Evolutionary conservation across 2,113 vertebrate genomes (phyloP), one percentile per base, ranked within the genome.

Genomic region (Stictonetta naevosa): DNA sequence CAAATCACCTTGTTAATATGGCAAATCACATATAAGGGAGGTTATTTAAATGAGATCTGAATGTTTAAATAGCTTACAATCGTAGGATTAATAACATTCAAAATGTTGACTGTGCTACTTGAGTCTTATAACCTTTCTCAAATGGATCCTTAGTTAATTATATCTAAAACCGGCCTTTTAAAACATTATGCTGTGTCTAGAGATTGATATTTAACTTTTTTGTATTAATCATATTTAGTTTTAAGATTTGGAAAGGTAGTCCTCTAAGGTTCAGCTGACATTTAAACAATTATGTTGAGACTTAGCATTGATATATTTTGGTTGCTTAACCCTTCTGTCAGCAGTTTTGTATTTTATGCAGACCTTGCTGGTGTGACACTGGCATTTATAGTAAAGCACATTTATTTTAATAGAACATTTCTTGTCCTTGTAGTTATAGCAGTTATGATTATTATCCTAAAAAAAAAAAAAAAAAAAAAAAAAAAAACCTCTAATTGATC

Each of bases 141-240:
- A 95, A 96, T 89, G 58, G 85, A 89, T 96, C 44, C 60, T 96
- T 83, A 88, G 85, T 95, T 97, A 96, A 97, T 97, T 96, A 96
- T 94, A 77, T 96, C 67, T 94, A 93, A 96, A 97, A 6, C 31
- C 18, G 3, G 79, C 79, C 84, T 92, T 97, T 96, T 83, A 90
- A 97, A 97, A 93, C 33, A 81, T 91, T 93, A 80, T 76, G 52
- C 76, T 89, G 52, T 67, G 26, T 73, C 88, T 94, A 88, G 88
- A 93, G 90, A 96, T 95, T 97, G 95, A 96, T 97, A 96, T 97
- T 97, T 96, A 96, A 91, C 66, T 84, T 93, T 86, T 92, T 90
- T 69, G 79, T 90, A 90, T 84, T 90, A 96, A 95, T 94, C 78
- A 81, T 97, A 83, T 96, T 96, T 96, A 90, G 79, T 96, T 97